Base-by-base conservation (phyloP, 2,113 vertebrate species). In the Nannobrachium achirus region DNA sequence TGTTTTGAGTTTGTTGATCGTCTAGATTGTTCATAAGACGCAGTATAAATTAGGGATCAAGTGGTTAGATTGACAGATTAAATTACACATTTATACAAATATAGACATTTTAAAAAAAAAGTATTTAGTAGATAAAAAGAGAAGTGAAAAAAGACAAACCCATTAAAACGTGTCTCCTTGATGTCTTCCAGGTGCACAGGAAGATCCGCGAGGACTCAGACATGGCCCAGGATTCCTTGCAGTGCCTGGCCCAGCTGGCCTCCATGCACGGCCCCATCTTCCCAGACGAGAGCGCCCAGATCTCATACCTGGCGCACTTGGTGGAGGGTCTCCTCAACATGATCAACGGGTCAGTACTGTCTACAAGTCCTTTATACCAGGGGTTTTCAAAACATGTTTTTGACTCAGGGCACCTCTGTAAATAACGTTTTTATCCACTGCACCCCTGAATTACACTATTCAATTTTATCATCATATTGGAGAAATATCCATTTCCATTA, bases 181-280 rank as follows among this genome's bases (percentile, higher is more conserved):
- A 46, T 44, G 1, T 55, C 84, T 86, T 81, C 79, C 93, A 99
- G 98, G 97, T 99, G 66, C 98, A 99, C 93, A 94, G 95, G 86
- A 99, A 99, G 93, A 97, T 98, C 84, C 94, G 97, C 77, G 97
- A 99, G 88, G 98, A 99, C 89, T 97, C 97, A 1, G 97, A 99
- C 91, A 99, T 99, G 98, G 97, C 98, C 61, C 97, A 99, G 92
- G 98, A 99, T 85, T 98, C 98, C 0, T 92, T 99, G 52, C 97
- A 99, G 91, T 99, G 98, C 86, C 91, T 99, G 88, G 96, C 98
- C 80, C 98, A 99, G 92, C 91, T 99, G 83, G 97, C 97, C 0
- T 99, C 97, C 83, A 93, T 99, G 88, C 96, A 99, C 0, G 97
- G 98, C 73, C 95, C 97, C 51, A 82, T 99, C 86, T 99, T 99